Conservation (phyloP, 2,113 vertebrate species). For the Neodontobutis hainanensis region DNA sequence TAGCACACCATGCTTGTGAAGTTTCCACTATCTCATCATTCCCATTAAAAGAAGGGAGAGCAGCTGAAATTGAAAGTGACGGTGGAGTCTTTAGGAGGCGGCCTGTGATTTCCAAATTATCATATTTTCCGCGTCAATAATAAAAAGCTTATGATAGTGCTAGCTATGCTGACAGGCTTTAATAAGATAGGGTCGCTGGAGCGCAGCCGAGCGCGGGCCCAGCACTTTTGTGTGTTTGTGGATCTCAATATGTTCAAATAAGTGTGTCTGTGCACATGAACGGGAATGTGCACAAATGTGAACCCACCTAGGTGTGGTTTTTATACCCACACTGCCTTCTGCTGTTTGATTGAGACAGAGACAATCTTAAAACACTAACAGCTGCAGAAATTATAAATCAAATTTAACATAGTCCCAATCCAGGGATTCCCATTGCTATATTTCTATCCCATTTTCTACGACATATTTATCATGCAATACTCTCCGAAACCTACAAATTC, state of each 20-base stretch:
- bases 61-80: slow-evolving; percentile 79
- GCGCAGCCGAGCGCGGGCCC: slow-evolving; percentile 68
- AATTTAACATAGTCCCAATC: slow-evolving; percentile 11
- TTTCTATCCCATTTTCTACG: slow-evolving; percentile 24
- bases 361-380: slow-evolving; percentile 27
- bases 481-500: slow-evolving; percentile 23
- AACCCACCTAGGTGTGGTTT: slow-evolving; percentile 25
- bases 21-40: slow-evolving; percentile 73
- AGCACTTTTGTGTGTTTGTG: slow-evolving; percentile 45
- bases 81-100: slow-evolving; percentile 77
- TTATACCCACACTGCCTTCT: too few relatives aligned
- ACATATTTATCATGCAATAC: slow-evolving; percentile 27
- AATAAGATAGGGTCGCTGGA: slow-evolving; percentile 81
- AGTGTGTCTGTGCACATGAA: slow-evolving; percentile 25
- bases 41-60: slow-evolving; percentile 75
- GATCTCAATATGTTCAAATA: slow-evolving; percentile 24
- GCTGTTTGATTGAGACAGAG: neutral
- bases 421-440: slow-evolving; percentile 8
- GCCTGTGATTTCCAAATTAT: slow-evolving; percentile 83
- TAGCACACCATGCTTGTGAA: slow-evolving; percentile 68
- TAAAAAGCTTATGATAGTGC: slow-evolving; percentile 83
- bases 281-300: slow-evolving; percentile 12
- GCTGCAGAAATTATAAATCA: slow-evolving; percentile 31
- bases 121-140: slow-evolving; percentile 85
- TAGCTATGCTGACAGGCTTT: slow-evolving; percentile 80